A percentile compares a stretch with the other conserved stretches of the same genome.
Evolutionary conservation across 2,113 vertebrate genomes (phyloP).

Genomic region (Mesoclemmys tuberculata): DNA sequence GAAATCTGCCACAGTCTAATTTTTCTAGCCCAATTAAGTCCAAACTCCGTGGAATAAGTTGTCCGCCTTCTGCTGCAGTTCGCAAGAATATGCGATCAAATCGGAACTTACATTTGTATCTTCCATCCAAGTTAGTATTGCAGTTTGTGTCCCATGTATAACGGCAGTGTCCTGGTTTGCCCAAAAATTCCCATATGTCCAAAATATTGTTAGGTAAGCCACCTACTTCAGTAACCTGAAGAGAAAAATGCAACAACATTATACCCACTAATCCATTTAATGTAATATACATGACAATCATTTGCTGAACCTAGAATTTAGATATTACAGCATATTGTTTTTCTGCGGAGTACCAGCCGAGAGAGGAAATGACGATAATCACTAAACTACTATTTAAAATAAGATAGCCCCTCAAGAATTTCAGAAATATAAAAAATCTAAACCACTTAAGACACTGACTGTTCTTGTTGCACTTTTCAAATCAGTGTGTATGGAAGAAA

Average conservation of each 20-base stretch:
- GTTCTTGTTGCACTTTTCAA: not conserved
- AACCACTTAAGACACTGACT: not conserved
- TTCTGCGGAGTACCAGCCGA: accelerated
- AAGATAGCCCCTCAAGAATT: not conserved
- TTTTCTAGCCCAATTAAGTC: conserved; percentile 91
- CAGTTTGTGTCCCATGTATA: conserved; percentile 95
- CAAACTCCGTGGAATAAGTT: conserved; percentile 85
- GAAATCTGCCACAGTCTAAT: conserved; percentile 91
- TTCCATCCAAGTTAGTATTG: conserved; percentile 85
- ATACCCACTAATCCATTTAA: not conserved
- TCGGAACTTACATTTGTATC: conserved; percentile 82
- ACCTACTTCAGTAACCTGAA: conserved; percentile 87
- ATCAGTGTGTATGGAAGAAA: not conserved
- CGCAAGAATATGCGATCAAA: conserved; percentile 92
- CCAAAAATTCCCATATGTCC: conserved; percentile 93
- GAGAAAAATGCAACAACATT: not conserved
- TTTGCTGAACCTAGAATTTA: not conserved
- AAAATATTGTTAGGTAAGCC: conserved; percentile 80
- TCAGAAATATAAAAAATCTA: not conserved
- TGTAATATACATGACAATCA: not conserved
- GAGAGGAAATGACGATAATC: not conserved
- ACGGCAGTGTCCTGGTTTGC: conserved; percentile 88
- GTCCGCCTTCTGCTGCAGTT: conserved; percentile 68
- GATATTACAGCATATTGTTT: not conserved
- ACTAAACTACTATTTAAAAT: not conserved